A percentile compares a stretch with the other conserved stretches of the same genome.
phyloP scores from a whole-genome alignment of 1,140 invertebrate species.

The Gryon sp. region DNA sequence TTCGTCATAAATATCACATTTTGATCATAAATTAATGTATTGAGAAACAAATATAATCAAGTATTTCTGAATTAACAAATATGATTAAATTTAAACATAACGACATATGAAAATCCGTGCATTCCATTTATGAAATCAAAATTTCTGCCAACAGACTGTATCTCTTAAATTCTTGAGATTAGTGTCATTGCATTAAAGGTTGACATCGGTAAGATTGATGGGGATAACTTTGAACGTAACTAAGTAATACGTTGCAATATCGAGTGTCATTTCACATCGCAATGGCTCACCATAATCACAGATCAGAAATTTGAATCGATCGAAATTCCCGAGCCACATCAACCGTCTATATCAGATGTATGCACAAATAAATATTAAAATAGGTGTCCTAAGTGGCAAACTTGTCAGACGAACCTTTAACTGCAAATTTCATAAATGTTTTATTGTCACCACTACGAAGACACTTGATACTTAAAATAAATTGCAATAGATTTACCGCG shows the following conservation, averaged over 20 bases:
- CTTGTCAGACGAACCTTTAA: background rate
- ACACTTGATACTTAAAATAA: slow-evolving; percentile 25
- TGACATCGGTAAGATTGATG: slow-evolving; percentile 38
- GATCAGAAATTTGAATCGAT: slow-evolving; percentile 35
- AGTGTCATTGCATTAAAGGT: slow-evolving; percentile 38
- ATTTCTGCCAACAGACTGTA: slow-evolving; percentile 34
- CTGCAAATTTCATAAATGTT: slow-evolving; percentile 40
- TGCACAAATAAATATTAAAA: no score
- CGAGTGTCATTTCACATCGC: slow-evolving; percentile 16
- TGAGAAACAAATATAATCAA: background rate
- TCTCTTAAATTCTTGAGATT: slow-evolving; percentile 58
- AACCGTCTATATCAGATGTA: no score
- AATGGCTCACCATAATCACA: slow-evolving; percentile 14
- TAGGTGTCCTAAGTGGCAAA: no score
- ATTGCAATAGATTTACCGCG: slow-evolving; percentile 50
- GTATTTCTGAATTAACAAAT: no score
- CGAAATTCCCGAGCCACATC: slow-evolving; percentile 3
- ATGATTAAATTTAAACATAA: slow-evolving; percentile 40
- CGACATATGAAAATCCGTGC: slow-evolving; percentile 14
- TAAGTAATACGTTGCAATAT: slow-evolving; percentile 41
- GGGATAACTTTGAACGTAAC: slow-evolving; percentile 33
- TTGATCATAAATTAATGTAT: background rate
- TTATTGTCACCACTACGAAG: slow-evolving; percentile 25
- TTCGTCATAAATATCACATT: background rate
- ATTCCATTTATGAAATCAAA: slow-evolving; percentile 28